Evolutionary conservation across 2,113 vertebrate genomes (phyloP), one percentile per base, ranked within the genome.

Genomic region (Alethe castanea): DNA sequence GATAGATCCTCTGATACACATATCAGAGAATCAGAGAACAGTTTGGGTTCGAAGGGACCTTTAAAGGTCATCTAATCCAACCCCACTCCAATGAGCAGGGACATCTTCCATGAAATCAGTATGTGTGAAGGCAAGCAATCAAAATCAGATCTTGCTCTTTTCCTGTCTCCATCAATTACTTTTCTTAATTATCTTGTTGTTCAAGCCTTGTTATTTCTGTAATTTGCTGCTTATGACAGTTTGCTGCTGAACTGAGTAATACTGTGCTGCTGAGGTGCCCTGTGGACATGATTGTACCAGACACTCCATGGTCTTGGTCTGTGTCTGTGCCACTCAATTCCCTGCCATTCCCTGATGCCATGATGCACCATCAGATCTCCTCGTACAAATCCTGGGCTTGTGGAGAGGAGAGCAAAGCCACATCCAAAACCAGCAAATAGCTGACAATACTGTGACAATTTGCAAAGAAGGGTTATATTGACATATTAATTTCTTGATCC

Each of bases 121-220:
- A n/a, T 91, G 20, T 33, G 36, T 59, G 53, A 91, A 83, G 47
- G 81, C 29, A 94, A 81, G 25, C 50, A 72, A 69, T 92, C 64
- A 70, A 90, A 92, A 67, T 44, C 71, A 77, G 33, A 19, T 72
- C 15, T 73, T 85, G 17, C 23, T 81, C 53, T 82, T 86, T 78
- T 76, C 25, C 48, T 24, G 19, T 33, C 19, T 77, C 35, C 24
- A 54, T 88, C 79, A 92, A 65, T 80, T 26, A 59, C 60, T 81
- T 94, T 67, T 70, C 35, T 74, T 92, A 81, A 81, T 93, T 88
- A 65, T 71, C 54, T 78, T 88, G 29, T 62, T 85, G 22, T 83
- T 84, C 15, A 78, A 79, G 47, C 9, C 20, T 62, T 20, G 15
- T 6, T 9, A 87, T n/a, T 62, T 69, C 8, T 74, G 29, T 81